A percentile compares a stretch with the other conserved stretches of the same genome.
Evolutionary conservation across 1,140 invertebrate species (phyloP).

Genomic region (Drosophila pectinifera): DNA sequence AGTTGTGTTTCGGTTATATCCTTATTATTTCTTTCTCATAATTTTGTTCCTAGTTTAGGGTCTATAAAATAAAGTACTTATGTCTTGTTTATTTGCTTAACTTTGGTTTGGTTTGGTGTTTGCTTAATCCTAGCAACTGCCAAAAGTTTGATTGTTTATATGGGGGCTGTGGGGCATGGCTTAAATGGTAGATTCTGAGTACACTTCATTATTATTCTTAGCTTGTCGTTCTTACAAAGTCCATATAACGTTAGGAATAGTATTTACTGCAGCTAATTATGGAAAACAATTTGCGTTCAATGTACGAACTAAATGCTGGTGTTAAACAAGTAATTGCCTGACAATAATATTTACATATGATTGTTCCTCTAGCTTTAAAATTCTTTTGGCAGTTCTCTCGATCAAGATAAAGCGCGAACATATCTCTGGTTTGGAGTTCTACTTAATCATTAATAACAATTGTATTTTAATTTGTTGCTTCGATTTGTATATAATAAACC

Average conservation of each 20-base stretch:
- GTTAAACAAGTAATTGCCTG: conserved; percentile 18
- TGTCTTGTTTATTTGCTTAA: conserved; percentile 53
- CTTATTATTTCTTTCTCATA: conserved; percentile 11
- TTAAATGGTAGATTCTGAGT: conserved; percentile 50
- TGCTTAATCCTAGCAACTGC: conserved; percentile 54
- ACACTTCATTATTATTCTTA: conserved; percentile 43
- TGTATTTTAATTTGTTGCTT: conserved; percentile 18
- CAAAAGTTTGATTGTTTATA: conserved; percentile 75
- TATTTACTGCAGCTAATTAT: conserved; percentile 45
- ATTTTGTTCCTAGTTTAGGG: conserved; percentile 36
- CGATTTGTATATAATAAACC: conserved; percentile 49
- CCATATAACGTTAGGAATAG: conserved; percentile 62
- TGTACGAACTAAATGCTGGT: conserved; percentile 20
- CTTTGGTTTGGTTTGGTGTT: conserved; percentile 41
- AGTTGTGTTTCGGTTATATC: conserved; percentile 17
- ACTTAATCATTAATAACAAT: conserved; percentile 72
- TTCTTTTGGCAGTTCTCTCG: conserved; percentile 69
- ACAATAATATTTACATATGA: conserved; percentile 45
- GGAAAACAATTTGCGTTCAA: conserved; percentile 32
- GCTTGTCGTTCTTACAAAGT: conserved; percentile 57
- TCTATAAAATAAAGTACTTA: conserved; percentile 72
- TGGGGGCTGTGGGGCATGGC: conserved; percentile 50
- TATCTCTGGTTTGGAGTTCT: conserved; percentile 47
- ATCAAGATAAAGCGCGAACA: conserved; percentile 55
- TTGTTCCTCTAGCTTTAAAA: conserved; percentile 42